A percentile compares a stretch with the other conserved stretches of the same genome.
Conservation (phyloP, 2,113 vertebrate species). For the Chaenogobius annularis region DNA sequence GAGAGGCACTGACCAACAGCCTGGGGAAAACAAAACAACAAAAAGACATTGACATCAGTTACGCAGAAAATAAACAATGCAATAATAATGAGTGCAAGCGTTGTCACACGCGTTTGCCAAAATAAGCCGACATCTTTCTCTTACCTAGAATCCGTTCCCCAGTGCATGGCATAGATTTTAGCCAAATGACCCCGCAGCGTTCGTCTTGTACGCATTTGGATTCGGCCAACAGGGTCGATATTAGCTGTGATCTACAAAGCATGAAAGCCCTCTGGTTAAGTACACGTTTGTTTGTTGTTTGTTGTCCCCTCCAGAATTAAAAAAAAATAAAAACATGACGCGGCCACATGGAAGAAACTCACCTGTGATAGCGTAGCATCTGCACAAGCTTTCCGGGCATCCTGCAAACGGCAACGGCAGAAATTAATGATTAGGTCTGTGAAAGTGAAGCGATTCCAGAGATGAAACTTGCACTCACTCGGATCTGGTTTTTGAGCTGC, state of each 20-base stretch:
- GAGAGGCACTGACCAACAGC: constrained; percentile 98
- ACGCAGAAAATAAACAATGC: background rate
- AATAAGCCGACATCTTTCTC: background rate
- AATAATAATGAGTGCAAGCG: background rate
- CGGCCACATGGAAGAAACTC: constrained; percentile 19
- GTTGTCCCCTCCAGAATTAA: background rate
- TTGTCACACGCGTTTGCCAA: background rate
- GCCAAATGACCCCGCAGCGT: constrained; percentile 97
- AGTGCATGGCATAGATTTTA: constrained; percentile 99
- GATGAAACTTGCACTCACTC: constrained; percentile 79
- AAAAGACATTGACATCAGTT: background rate
- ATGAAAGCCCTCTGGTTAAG: constrained; percentile 2
- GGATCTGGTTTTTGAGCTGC: constrained; percentile 98
- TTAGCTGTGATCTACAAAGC: constrained; percentile 93
- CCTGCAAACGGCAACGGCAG: constrained; percentile 49
- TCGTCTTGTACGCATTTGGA: constrained; percentile 98
- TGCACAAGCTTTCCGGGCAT: constrained; percentile 85
- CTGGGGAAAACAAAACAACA: constrained; percentile 64
- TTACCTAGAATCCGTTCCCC: constrained; percentile 98
- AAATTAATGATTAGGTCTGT: background rate
- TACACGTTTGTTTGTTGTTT: constrained; percentile 10
- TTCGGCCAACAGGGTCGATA: constrained; percentile 96
- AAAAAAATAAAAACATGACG: background rate
- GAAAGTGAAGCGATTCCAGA: background rate
- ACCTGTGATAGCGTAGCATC: constrained; percentile 99